Evolutionary conservation across 1,140 invertebrate species (phyloP), one percentile per base, ranked within the genome.

Genomic region (Oryzaephilus surinamensis): DNA sequence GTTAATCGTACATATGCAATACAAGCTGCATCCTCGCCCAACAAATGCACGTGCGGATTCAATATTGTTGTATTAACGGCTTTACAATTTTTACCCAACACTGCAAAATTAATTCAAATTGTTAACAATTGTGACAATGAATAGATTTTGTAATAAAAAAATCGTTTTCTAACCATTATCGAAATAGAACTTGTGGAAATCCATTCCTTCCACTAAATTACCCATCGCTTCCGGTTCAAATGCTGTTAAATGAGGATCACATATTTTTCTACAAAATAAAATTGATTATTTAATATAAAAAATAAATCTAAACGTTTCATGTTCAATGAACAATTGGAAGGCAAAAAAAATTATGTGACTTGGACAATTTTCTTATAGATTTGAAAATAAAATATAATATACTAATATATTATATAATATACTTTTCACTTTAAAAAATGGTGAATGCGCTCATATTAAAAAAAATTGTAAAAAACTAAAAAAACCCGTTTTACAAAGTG

Each of bases 131-230:
- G n/a, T n/a, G n/a, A n/a, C n/a, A n/a, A n/a, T n/a, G n/a, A n/a
- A n/a, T n/a, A 17, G 3, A 17, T 10, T 11, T 12, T 4, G 17
- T 26, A n/a, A 6, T 19, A 41, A 31, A 13, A n/a, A n/a, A n/a
- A n/a, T n/a, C n/a, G 30, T 32, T 32, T 2, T 36, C 69, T 74
- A 76, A 93, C 93, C 90, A 74, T 97, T 95, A 70, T 99, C 95
- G 74, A 99, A 98, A 73, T 98, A 99, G 74, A 99, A 99, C 73
- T 98, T 98, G 71, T 99, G 96, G 73, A 99, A 99, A 70, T 99
- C 96, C 81, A 99, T 91, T 66, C 96, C 96, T 70, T 99, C 94
- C 40, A 99, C 88, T 60, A 99, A 76, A 73, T 99, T 97, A 43
- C 96, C 95, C 67, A 97, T 74, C 48, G 94, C 85, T 73, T 98